These are phyloP conservation scores for Penaeus indicus DNA, from an alignment of 1,140 invertebrate species.

Conservation along the genomic window DNA sequence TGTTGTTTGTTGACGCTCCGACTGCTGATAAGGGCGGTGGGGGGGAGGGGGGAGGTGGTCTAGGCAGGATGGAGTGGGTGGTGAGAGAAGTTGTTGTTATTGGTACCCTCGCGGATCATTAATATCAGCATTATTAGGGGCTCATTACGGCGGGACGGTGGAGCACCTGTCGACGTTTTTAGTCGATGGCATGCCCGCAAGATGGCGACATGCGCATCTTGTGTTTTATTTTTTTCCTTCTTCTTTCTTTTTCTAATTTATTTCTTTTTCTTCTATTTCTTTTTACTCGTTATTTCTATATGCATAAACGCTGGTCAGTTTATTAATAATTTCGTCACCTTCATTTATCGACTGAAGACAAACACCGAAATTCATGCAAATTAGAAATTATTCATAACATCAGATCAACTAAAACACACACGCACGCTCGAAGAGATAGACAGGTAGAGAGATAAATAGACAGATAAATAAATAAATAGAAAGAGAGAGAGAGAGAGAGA, in stretches of 20 bases:
- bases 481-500: constrained; percentile 18
- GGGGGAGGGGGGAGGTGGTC: background rate
- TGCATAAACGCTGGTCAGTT: background rate
- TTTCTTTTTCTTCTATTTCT: background rate
- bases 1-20: too few relatives aligned
- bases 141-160: too few relatives aligned
- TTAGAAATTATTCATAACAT: too few relatives aligned
- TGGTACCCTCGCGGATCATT: too few relatives aligned
- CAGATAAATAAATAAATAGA: background rate
- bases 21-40: background rate
- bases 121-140: too few relatives aligned
- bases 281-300: background rate
- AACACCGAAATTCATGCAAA: too few relatives aligned
- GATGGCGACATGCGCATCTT: background rate
- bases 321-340: background rate
- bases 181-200: too few relatives aligned
- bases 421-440: background rate
- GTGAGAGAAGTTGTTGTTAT: background rate
- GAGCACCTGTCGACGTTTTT: too few relatives aligned
- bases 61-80: background rate
- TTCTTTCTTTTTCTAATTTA: background rate
- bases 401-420: too few relatives aligned
- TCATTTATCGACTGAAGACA: too few relatives aligned
- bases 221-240: background rate
- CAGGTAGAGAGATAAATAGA: background rate